Percentiles rank a stretch among this genome's conserved stretches.
Conservation (phyloP, 1,140 invertebrate species). For the Kradibia gibbosae region DNA sequence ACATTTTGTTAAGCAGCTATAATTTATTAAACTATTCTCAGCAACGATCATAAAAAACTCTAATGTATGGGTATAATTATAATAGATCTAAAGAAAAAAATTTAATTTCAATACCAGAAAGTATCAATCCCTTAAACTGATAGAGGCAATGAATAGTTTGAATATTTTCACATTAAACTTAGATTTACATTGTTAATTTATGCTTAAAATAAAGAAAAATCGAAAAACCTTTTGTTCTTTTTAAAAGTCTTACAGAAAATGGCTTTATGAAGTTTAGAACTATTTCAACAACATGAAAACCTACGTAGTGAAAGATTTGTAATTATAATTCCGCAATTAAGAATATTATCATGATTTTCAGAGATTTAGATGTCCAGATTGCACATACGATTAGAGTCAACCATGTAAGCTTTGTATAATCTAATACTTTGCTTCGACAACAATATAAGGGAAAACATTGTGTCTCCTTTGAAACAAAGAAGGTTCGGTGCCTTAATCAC, state of each 20-base stretch:
- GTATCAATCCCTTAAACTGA: neutral
- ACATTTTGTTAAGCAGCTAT: too few species aligned
- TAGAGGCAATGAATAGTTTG: neutral
- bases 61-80: neutral
- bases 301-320: conserved; percentile 60
- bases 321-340: conserved; percentile 72
- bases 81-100: neutral
- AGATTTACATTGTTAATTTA: conserved; percentile 7
- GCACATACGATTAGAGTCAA: conserved; percentile 67
- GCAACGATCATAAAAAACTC: neutral
- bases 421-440: conserved; percentile 64
- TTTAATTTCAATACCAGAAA: neutral
- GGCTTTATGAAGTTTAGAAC: conserved; percentile 18
- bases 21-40: neutral
- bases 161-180: neutral
- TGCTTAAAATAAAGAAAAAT: neutral
- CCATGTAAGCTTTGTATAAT: conserved; percentile 16
- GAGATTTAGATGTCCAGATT: conserved; percentile 65
- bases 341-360: conserved; percentile 67
- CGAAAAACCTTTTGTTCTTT: neutral
- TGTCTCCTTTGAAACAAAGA: conserved; percentile 65
- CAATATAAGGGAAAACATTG: conserved; percentile 64
- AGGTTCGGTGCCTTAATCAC: conserved; percentile 17
- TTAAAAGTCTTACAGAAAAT: conserved; percentile 18
- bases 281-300: conserved; percentile 43